Evolutionary conservation across 2,888 invertebrate species (phyloP), one percentile per base, ranked within the genome.

Genomic region (Athalia circularis): DNA sequence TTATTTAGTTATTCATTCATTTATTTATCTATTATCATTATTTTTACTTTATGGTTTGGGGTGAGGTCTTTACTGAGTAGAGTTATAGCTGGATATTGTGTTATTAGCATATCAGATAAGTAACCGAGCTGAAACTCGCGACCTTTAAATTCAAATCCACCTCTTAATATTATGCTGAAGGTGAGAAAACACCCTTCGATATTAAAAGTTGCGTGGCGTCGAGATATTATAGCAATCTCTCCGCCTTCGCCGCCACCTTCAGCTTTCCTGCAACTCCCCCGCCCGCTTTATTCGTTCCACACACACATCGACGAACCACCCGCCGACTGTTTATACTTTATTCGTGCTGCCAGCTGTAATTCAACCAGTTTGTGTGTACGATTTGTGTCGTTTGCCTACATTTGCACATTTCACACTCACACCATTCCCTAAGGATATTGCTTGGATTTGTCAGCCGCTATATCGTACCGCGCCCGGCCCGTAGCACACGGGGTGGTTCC

Each of bases 171-270:
- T 86, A 85, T 84, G 83, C 84, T 80, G 83, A 86, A 88, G 86
- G 88, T 88, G 88, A 88, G 88, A 88, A 88, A 88, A 88, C 88
- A 88, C 87, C 87, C 88, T 86, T 87, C 88, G 86, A 88, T 88
- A 88, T 88, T 88, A 88, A 87, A 88, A 88, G 86, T 88, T 87
- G 87, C 87, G 86, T 88, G 88, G 88, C 85, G 85, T 81, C 81
- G 80, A 84, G 87, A 86, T 88, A 88, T 88, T 87, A 88, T 83
- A 82, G 79, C 78, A 79, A 81, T 80, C 79, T 64, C 72, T 64
- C 43, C 78, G 78, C 72, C 74, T 78, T 29, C 29, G 29, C 29
- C 29, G 29, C 67, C 67, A 65, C 50, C 5, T 61, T 74, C 45
- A 29, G 29, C 9, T 77, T 77, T 54, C 50, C n/a, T 47, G 79